A percentile compares a stretch with the other conserved stretches of the same genome.
These are phyloP conservation scores for Lacerta viridis DNA, from an alignment of 2,797 vertebrate species.

Conservation along the genomic window DNA sequence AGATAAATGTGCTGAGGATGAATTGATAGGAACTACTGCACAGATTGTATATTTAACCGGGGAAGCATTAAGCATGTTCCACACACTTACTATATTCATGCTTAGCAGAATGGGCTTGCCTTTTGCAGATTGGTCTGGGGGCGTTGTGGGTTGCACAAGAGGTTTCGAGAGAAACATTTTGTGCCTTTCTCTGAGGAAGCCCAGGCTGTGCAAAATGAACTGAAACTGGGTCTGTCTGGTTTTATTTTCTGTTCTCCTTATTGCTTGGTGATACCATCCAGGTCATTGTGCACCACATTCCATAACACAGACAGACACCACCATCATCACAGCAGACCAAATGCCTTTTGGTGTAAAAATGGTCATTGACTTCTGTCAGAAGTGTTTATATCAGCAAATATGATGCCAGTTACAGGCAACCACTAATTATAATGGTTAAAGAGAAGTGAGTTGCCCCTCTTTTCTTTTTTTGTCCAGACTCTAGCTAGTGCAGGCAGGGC, in stretches of 20 bases:
- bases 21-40: slow-evolving; percentile 35
- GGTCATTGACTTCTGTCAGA: neutral
- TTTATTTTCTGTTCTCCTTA: neutral
- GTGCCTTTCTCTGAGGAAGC: neutral
- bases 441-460: neutral
- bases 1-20: slow-evolving; percentile 43
- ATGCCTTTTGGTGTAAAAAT: neutral
- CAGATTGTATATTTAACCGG: slow-evolving; percentile 1
- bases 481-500: neutral
- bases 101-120: slow-evolving; percentile 26
- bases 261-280: neutral
- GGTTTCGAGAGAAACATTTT: slow-evolving; percentile 37
- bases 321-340: neutral
- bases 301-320: neutral
- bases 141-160: neutral
- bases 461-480: neutral
- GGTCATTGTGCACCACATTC: too few species aligned
- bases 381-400: neutral
- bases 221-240: rapidly evolving
- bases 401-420: neutral
- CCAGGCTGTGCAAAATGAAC: neutral
- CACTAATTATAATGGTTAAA: neutral
- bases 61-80: slow-evolving; percentile 31
- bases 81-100: neutral
- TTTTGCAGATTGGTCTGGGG: slow-evolving; percentile 26